phyloP scores from a whole-genome alignment of 2,888 invertebrate species.

The Conomelus anceps region DNA sequence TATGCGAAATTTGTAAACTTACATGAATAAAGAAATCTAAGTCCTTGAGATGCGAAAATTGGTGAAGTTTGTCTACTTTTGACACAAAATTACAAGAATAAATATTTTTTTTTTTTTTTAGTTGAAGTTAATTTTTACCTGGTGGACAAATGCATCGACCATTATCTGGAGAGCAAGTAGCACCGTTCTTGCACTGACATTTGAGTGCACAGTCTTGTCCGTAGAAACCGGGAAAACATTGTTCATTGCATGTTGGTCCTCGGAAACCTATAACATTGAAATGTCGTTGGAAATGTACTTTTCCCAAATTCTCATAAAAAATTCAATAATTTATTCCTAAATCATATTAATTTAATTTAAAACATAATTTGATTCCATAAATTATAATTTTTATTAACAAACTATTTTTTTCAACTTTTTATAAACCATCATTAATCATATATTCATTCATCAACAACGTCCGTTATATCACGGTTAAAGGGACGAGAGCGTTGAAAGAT shows the following conservation, averaged over 20 bases:
- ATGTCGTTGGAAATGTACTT: not conserved
- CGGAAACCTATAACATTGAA: slow-evolving; percentile 52
- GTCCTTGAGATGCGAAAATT: too few species aligned
- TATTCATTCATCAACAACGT: too few species aligned
- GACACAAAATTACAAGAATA: not conserved
- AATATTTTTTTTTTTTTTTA: not conserved
- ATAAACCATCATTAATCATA: too few species aligned
- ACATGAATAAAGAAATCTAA: too few species aligned
- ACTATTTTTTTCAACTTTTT: not conserved
- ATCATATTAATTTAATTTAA: too few species aligned
- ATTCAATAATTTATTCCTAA: slow-evolving; percentile 1
- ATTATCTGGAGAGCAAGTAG: slow-evolving; percentile 69
- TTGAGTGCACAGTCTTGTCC: slow-evolving; percentile 73
- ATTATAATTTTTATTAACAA: too few species aligned
- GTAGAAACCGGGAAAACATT: slow-evolving; percentile 62
- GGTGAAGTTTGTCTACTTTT: too few species aligned
- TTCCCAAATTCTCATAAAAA: not conserved
- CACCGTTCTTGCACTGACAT: slow-evolving; percentile 73
- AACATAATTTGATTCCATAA: too few species aligned
- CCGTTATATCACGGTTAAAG: too few species aligned
- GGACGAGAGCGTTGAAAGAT: too few species aligned
- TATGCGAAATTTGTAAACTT: too few species aligned
- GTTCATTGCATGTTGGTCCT: slow-evolving; percentile 63
- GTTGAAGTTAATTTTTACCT: slow-evolving; percentile 49
- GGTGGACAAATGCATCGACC: slow-evolving; percentile 72